Evolutionary conservation across 2,888 invertebrate species (phyloP), one percentile per base, ranked within the genome.

Genomic region (Brassicogethes aeneus): DNA sequence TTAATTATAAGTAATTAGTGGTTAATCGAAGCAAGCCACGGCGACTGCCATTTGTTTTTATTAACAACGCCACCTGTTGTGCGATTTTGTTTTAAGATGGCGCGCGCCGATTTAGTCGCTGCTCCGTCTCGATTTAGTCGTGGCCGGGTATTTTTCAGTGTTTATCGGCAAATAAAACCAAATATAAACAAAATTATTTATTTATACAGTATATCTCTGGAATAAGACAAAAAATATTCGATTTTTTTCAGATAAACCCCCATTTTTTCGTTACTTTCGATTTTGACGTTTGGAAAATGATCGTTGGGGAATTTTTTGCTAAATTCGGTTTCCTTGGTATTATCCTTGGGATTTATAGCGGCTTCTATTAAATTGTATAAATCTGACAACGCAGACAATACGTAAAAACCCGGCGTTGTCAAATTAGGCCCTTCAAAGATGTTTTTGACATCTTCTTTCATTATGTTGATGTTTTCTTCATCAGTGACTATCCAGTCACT

Each of bases 171-270:
- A n/a, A n/a, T n/a, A n/a, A n/a, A n/a, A n/a, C n/a, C n/a, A n/a
- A n/a, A n/a, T n/a, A n/a, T n/a, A n/a, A n/a, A n/a, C n/a, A n/a
- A n/a, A n/a, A n/a, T n/a, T n/a, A n/a, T n/a, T n/a, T n/a, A n/a
- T n/a, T n/a, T n/a, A n/a, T n/a, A n/a, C n/a, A n/a, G n/a, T n/a
- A n/a, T n/a, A 48, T 60, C 57, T 52, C 76, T 76, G 17, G 77
- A 63, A 71, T 72, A 86, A 0, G 83, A 79, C 44, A 86, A 64
- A 65, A 81, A 80, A 66, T 79, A 87, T 58, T 85, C 81, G 1
- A 86, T 56, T 69, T 85, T 87, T 57, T 79, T 84, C 0, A 76
- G 57, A 48, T 73, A 66, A 42, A 72, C 70, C 48, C 73, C 74
- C 3, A 82, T 55, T 61, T 73, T 75, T 34, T 67, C 70, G 36